Evolutionary conservation across 1,140 invertebrate species (phyloP).

Genomic region (Pseudomyrmex cubaensis): DNA sequence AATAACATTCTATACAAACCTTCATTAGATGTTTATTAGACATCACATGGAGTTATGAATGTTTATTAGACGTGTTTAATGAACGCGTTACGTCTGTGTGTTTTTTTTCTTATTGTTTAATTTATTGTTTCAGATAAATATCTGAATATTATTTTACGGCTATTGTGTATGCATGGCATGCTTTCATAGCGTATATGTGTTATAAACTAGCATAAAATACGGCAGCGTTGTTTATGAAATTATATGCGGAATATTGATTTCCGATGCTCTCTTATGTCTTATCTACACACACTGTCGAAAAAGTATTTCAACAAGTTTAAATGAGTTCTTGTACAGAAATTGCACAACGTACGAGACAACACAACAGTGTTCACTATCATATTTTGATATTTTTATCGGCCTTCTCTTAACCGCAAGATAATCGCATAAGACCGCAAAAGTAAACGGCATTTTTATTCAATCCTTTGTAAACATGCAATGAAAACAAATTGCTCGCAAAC

Average conservation of each 20-base stretch:
- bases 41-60: no score
- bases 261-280: slow-evolving; percentile 27
- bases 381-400: neutral
- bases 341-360: neutral
- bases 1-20: no score
- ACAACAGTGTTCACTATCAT: neutral
- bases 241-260: slow-evolving; percentile 45
- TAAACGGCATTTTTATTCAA: neutral
- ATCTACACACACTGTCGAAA: neutral
- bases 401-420: neutral
- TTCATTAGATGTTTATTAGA: no score
- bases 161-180: slow-evolving; percentile 5
- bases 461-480: neutral
- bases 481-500: neutral
- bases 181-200: neutral
- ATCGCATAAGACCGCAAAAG: neutral
- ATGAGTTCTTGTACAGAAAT: neutral
- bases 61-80: no score
- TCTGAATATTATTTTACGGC: slow-evolving; percentile 6
- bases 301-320: slow-evolving; percentile 26
- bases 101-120: neutral
- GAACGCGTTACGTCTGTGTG: no score
- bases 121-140: neutral
- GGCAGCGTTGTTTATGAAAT: neutral
- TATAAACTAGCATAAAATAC: neutral